These are phyloP conservation scores for Spongilla lacustris DNA, from an alignment of 37 sponge, comb jelly and placozoan species.

Conservation along the genomic window DNA sequence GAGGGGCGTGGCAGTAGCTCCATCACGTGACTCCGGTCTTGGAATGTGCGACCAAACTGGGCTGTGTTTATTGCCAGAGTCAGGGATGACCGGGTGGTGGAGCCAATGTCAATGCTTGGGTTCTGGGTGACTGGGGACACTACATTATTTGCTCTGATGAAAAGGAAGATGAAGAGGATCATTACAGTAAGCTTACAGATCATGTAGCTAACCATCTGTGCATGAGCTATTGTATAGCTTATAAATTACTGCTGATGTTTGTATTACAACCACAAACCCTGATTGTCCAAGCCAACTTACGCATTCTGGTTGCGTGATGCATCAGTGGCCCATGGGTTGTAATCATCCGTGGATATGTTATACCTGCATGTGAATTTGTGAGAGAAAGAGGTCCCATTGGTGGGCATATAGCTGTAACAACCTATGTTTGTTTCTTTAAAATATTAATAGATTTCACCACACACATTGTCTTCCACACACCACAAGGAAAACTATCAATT, in stretches of 20 bases:
- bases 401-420: background rate
- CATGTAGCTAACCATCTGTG: too few relatives aligned
- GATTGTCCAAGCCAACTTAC: slow-evolving; percentile 44
- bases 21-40: slow-evolving; percentile 86
- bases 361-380: slow-evolving; percentile 56
- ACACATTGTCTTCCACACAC: too few relatives aligned
- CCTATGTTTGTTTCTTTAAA: background rate
- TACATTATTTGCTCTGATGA: slow-evolving; percentile 42
- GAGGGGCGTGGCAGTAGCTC: slow-evolving; percentile 50
- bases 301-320: slow-evolving; percentile 71
- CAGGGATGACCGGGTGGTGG: slow-evolving; percentile 79
- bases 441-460: background rate
- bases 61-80: slow-evolving; percentile 94
- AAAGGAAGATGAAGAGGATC: background rate
- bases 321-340: slow-evolving; percentile 92
- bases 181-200: too few relatives aligned
- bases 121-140: slow-evolving; percentile 91
- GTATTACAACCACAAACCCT: slow-evolving; percentile 3
- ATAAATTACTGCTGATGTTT: background rate
- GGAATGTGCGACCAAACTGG: slow-evolving; percentile 98
- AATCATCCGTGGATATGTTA: slow-evolving; percentile 99
- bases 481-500: too few relatives aligned
- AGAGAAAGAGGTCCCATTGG: background rate
- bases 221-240: background rate
- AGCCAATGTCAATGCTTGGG: slow-evolving; percentile 88